Base-by-base conservation (phyloP, 92 coral and sea anemone species). In the Scolanthus callimorphus region DNA sequence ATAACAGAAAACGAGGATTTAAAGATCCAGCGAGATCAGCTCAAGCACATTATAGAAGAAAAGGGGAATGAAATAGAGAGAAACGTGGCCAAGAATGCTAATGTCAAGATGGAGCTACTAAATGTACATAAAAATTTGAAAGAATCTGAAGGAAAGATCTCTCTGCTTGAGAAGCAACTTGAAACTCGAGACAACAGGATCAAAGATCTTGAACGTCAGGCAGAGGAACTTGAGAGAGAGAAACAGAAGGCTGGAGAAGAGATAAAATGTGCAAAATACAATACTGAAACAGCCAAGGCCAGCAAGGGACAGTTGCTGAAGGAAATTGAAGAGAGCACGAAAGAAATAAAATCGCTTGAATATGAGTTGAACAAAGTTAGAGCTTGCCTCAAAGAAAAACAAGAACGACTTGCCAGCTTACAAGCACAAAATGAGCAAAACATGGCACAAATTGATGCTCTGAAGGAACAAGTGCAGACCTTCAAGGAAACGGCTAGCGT, bases 31-130 rank as follows among this genome's bases (percentile, higher is more conserved):
- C 69, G 80, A 49, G 88, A 88, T 0, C 89, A 90, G 21, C 34
- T 88, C 47, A 82, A 78, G 50, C 80, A 68, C 39, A 29, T 72
- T 20, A 55, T 88, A 21, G 88, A 86, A 27, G 99, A 94, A 49
- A 94, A 81, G 77, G 86, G 74, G 41, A 61, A 58, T 27, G 95
- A 86, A 29, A 31, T 77, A 17, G 95, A 91, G 39, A 59, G 84
- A 20, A 60, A 62, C 28, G 58, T 55, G 27, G 71, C 79, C 39
- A 87, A 83, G 39, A 23, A 71, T 23, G 67, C 81, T 15, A 61
- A 52, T 8, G 11, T 83, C 11, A 53, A 75, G n/a, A 61, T 72
- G 17, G 90, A 87, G 27, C 39, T 74, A 11, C 73, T 82, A 25
- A 71, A 52, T 9, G 50, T 55, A 11, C 27, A 51, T 37, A 55